A percentile compares a stretch with the other conserved stretches of the same genome.
Conservation (phyloP, 2,888 invertebrate species). For the Odontomyia ornata region DNA sequence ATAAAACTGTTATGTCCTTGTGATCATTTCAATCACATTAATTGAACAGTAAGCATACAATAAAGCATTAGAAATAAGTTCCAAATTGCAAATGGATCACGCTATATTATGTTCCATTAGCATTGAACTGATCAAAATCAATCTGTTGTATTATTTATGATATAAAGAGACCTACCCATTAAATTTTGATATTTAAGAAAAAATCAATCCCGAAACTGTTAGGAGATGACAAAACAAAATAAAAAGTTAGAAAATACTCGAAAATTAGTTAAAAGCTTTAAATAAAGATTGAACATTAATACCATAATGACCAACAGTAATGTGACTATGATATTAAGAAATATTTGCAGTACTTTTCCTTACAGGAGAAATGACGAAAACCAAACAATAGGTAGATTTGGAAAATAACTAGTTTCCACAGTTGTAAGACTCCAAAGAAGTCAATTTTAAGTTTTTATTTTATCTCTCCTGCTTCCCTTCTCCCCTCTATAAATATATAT, state of each 20-base stretch:
- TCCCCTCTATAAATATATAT: too few relatives aligned
- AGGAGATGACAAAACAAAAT: not conserved
- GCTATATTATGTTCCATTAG: not conserved
- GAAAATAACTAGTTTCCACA: too few relatives aligned
- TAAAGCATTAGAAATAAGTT: not conserved
- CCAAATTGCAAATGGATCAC: not conserved
- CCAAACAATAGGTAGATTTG: too few relatives aligned
- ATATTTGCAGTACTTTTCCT: constrained; percentile 38
- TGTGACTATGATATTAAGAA: constrained; percentile 29
- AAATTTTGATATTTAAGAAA: not conserved
- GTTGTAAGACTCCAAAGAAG: too few relatives aligned
- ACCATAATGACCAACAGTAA: not conserved
- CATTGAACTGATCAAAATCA: not conserved
- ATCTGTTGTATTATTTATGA: not conserved
- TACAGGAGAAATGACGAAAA: constrained; percentile 25
- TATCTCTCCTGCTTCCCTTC: too few relatives aligned
- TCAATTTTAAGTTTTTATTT: too few relatives aligned
- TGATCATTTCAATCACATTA: not conserved
- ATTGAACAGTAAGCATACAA: not conserved
- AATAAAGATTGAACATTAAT: constrained; percentile 6
- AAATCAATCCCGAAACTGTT: not conserved
- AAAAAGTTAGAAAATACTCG: not conserved
- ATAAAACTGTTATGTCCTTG: too few relatives aligned
- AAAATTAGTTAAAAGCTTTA: not conserved
- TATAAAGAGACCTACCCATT: not conserved